Conservation (phyloP, 1,140 invertebrate genomes). For the Rhynchophorus ferrugineus region DNA sequence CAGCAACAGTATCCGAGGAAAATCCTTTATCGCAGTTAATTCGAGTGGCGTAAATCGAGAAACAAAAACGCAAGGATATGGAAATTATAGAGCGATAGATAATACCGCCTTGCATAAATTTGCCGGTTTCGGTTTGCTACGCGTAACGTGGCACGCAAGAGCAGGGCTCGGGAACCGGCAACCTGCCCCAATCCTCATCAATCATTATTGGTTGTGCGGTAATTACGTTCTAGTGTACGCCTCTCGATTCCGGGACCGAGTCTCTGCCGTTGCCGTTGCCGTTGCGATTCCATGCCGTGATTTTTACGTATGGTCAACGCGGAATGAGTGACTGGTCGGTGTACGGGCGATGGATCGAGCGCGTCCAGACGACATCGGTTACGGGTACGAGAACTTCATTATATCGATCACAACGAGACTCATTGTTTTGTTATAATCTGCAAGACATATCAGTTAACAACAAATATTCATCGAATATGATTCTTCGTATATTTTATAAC, state of each 20-base stretch:
- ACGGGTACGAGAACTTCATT: too few relatives aligned
- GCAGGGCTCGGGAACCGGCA: background rate
- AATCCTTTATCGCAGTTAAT: too few relatives aligned
- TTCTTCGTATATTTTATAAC: too few relatives aligned
- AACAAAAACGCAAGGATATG: background rate
- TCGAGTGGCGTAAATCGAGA: too few relatives aligned
- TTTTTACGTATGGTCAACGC: background rate
- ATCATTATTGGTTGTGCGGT: background rate
- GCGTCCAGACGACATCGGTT: background rate
- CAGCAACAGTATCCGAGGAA: too few relatives aligned
- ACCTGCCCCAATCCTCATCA: background rate
- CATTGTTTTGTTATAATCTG: too few relatives aligned
- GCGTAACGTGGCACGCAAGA: background rate
- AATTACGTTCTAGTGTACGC: background rate
- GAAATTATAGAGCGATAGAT: background rate
- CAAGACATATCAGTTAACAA: too few relatives aligned
- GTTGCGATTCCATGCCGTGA: background rate
- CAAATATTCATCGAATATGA: too few relatives aligned
- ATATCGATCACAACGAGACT: too few relatives aligned
- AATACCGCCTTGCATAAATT: background rate
- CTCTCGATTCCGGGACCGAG: background rate
- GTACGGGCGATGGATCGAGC: background rate
- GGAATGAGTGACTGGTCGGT: background rate
- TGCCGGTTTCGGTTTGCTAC: background rate
- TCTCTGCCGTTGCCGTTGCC: too few relatives aligned